A percentile compares a stretch with the other conserved stretches of the same genome.
Conservation (phyloP, 2,797 vertebrate genomes). For the Huso huso region DNA sequence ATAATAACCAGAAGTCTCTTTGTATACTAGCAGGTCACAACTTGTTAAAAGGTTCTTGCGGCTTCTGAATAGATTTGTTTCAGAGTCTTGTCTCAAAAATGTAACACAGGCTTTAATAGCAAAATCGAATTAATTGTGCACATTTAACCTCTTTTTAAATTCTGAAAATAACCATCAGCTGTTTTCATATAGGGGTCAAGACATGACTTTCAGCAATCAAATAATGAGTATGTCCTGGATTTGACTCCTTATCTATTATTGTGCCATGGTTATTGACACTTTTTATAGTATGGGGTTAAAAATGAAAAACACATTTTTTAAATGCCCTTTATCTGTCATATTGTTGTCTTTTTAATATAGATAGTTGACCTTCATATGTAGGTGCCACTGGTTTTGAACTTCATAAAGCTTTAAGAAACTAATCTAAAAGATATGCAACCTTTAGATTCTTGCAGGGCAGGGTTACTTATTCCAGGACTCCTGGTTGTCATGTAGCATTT, state of each 20-base stretch:
- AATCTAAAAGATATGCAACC: conserved; percentile 29
- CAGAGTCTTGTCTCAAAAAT: background rate
- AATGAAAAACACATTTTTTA: background rate
- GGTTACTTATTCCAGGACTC: conserved; percentile 49
- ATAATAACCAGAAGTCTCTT: background rate
- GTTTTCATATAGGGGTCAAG: too few relatives aligned
- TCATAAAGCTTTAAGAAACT: background rate
- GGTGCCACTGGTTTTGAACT: background rate
- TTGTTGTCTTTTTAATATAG: background rate
- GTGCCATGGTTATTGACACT: too few relatives aligned
- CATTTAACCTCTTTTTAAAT: background rate
- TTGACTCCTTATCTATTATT: too few relatives aligned
- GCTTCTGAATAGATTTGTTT: background rate
- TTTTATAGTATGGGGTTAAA: background rate
- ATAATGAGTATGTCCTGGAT: too few relatives aligned
- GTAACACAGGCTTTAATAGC: background rate
- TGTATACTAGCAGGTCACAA: background rate
- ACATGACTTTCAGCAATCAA: too few relatives aligned
- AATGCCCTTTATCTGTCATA: background rate
- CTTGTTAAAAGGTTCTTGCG: background rate
- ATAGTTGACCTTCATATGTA: background rate
- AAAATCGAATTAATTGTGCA: background rate
- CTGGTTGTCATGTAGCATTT: conserved; percentile 48
- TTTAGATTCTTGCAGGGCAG: conserved; percentile 52
- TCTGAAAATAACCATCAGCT: too few relatives aligned